phyloP scores from a whole-genome alignment of 2,888 invertebrate genomes.

The Lasioglossum morio region DNA sequence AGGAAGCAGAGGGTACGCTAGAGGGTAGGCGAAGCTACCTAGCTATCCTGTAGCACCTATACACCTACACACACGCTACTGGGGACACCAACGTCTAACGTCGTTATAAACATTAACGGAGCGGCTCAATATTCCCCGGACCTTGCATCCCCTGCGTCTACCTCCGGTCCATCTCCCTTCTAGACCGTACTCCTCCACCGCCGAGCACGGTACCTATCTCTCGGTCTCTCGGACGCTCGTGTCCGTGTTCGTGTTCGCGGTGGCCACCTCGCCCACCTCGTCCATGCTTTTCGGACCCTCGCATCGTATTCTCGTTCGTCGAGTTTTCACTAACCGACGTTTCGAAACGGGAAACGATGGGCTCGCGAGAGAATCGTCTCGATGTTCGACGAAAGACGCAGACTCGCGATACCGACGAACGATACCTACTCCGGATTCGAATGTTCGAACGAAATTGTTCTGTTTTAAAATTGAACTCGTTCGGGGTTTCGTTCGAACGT shows the following conservation, averaged over 20 bases:
- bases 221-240: constrained; percentile 36
- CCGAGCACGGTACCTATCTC: constrained; percentile 44
- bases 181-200: constrained; percentile 51
- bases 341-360: too few relatives aligned
- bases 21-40: constrained; percentile 70
- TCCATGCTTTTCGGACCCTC: constrained; percentile 59
- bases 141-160: constrained; percentile 74
- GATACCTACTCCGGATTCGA: neutral
- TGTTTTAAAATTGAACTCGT: constrained; percentile 6
- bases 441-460: neutral
- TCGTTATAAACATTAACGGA: constrained; percentile 84
- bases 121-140: constrained; percentile 83
- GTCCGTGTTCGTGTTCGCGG: neutral
- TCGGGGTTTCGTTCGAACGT: constrained; percentile 28
- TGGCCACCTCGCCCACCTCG: constrained; percentile 47
- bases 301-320: constrained; percentile 58
- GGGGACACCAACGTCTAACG: constrained; percentile 80
- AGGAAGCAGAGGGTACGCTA: constrained; percentile 57
- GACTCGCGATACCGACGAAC: neutral
- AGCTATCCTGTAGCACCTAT: constrained; percentile 72
- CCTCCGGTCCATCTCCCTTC: constrained; percentile 68
- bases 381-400: neutral
- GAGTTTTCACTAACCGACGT: constrained; percentile 37
- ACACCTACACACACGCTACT: constrained; percentile 74
- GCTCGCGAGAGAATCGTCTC: neutral